Evolutionary conservation across 2,888 invertebrate species (phyloP), one percentile per base, ranked within the genome.

Genomic region (Gibbula magus): DNA sequence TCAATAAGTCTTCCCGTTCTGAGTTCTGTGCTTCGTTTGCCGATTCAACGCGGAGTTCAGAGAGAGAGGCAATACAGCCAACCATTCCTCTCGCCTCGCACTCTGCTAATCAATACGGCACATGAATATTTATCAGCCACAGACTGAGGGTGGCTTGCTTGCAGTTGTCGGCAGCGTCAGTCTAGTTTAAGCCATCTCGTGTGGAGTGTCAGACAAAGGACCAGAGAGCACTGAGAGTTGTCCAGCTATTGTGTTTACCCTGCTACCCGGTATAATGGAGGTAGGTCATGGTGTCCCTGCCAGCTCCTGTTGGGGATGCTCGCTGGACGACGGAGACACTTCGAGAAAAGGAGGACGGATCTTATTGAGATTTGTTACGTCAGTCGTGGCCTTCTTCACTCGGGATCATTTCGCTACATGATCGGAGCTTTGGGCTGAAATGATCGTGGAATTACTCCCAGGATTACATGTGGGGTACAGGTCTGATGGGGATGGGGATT

Each of bases 171-270:
- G 29, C 70, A 70, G 70, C 35, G 32, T 70, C 70, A 70, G 70
- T 70, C 70, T 70, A 39, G 35, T 70, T 70, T 35, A 35, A 70
- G 70, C 70, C 70, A 39, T 39, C 66, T 66, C 70, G 70, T 39
- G 39, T 39, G 2, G 70, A 20, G 18, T 18, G 35, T 35, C 35
- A 35, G 70, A 70, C 70, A 70, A 70, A 70, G 70, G 70, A 39
- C 13, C 18, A 67, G 39, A 70, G 20, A 32, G 35, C 16, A 39
- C 18, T 16, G 18, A 20, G 29, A 29, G 35, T 32, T 5, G 13
- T 70, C 35, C 7, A 35, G 16, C 61, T 61, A 29, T 61, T 61
- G 61, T 39, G 18, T 20, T 18, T 70, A 29, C 18, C 67, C 70
- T 70, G 20, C 22, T 35, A 20, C 70, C 39, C 70, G 18, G 35